A percentile compares a stretch with the other conserved stretches of the same genome.
These are phyloP conservation scores for Meloidogyne chitwoodi DNA, from an alignment of 1,140 invertebrate species.

Conservation along the genomic window DNA sequence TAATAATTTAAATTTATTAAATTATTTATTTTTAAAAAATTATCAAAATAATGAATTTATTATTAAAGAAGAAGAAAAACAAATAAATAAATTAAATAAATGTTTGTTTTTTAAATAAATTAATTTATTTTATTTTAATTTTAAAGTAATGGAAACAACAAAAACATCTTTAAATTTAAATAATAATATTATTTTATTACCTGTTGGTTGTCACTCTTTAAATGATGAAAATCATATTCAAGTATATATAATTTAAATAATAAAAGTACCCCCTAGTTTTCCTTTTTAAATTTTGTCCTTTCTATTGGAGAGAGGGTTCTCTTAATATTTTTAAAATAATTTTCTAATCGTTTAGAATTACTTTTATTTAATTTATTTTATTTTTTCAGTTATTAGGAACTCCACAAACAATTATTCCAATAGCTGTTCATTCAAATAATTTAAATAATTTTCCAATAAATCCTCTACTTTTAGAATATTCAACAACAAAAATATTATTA, in stretches of 20 bases:
- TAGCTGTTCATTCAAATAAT: conserved; percentile 7
- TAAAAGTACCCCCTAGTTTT: too few relatives aligned
- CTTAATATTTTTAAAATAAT: not conserved
- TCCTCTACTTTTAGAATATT: conserved; percentile 3
- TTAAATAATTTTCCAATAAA: not conserved
- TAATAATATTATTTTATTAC: conserved; percentile 14
- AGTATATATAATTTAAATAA: not conserved
- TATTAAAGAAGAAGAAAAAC: too few relatives aligned
- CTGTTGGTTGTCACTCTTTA: conserved; percentile 10
- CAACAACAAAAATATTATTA: not conserved
- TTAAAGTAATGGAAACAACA: too few relatives aligned
- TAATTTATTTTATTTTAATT: too few relatives aligned
- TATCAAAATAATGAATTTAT: not conserved
- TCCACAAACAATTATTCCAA: conserved; percentile 23
- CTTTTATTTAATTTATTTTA: not conserved
- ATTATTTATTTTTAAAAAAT: not conserved
- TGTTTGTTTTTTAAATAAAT: too few relatives aligned
- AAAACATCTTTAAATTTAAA: not conserved
- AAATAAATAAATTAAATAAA: too few relatives aligned
- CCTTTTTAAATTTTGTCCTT: too few relatives aligned
- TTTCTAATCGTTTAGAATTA: not conserved
- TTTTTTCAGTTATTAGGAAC: not conserved
- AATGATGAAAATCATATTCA: conserved; percentile 15
- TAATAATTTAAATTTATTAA: not conserved
- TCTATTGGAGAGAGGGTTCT: too few relatives aligned